Percentiles rank a stretch among this genome's conserved stretches.
These are phyloP conservation scores for Orchesellides sinensis DNA, from an alignment of 2,888 invertebrate genomes.

Conservation along the genomic window DNA sequence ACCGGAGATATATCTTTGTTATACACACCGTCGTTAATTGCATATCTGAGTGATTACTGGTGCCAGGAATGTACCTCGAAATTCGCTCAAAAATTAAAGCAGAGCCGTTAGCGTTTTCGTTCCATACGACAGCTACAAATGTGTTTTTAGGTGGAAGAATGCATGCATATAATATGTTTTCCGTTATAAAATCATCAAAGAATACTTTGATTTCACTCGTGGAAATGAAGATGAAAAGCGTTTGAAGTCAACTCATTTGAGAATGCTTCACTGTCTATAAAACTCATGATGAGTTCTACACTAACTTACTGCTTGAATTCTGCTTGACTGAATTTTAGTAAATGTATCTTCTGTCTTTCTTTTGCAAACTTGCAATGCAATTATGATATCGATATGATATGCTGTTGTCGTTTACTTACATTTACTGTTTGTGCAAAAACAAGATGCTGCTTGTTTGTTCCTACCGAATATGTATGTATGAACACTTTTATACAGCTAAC, in stretches of 20 bases:
- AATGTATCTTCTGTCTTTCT: not conserved
- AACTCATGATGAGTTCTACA: not conserved
- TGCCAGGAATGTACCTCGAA: constrained; percentile 27
- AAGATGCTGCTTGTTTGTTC: constrained; percentile 8
- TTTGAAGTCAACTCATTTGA: constrained; percentile 61
- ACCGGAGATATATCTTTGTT: not conserved
- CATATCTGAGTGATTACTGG: constrained; percentile 59
- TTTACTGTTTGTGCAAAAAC: not conserved
- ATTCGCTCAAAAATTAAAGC: too few relatives aligned
- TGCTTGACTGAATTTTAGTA: not conserved
- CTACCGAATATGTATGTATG: not conserved
- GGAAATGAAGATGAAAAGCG: constrained; percentile 46
- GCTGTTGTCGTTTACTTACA: constrained; percentile 10
- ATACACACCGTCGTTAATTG: constrained; percentile 43
- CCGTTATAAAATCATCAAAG: constrained; percentile 54
- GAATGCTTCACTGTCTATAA: constrained; percentile 21
- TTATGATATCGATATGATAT: not conserved
- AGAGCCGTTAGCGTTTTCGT: too few relatives aligned
- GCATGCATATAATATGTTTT: too few relatives aligned
- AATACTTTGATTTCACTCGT: constrained; percentile 42
- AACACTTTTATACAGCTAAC: not conserved
- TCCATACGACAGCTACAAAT: too few relatives aligned
- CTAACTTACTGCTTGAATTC: not conserved
- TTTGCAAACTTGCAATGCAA: not conserved
- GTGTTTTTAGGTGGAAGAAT: too few relatives aligned